Conservation (phyloP, 2,113 vertebrate species). For the Callorhinus ursinus region DNA sequence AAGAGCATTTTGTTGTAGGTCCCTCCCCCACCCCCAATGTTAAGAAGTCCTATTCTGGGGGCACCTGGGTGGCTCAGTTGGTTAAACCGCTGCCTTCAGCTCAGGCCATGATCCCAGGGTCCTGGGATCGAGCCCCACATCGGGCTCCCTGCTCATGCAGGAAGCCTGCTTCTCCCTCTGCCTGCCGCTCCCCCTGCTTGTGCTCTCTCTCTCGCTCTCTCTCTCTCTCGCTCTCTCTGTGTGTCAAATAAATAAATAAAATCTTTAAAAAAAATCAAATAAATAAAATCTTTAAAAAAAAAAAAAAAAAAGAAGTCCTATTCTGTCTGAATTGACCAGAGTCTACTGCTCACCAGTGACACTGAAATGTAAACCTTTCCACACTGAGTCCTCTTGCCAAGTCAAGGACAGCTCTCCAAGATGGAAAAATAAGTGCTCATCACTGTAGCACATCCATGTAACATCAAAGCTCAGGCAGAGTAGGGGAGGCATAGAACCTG, state of each 20-base stretch:
- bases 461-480: not conserved
- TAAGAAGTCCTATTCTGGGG: not conserved
- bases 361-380: not conserved
- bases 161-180: no score
- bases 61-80: no score
- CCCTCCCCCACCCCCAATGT: not conserved
- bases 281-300: no score
- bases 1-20: not conserved
- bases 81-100: no score
- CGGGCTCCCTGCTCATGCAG: no score
- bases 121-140: no score
- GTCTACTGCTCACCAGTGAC: not conserved
- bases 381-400: not conserved
- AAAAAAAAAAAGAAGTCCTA: not conserved
- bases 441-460: accelerated
- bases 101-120: no score
- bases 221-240: no score
- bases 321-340: not conserved
- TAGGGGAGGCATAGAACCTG: not conserved
- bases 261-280: no score
- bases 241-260: no score
- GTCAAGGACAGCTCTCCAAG: not conserved
- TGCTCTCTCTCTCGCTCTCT: no score
- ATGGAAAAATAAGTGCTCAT: not conserved
- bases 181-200: no score